A percentile compares a stretch with the other conserved stretches of the same genome.
Evolutionary conservation across 2,797 vertebrate species (phyloP).

Genomic region (Chanos chanos): DNA sequence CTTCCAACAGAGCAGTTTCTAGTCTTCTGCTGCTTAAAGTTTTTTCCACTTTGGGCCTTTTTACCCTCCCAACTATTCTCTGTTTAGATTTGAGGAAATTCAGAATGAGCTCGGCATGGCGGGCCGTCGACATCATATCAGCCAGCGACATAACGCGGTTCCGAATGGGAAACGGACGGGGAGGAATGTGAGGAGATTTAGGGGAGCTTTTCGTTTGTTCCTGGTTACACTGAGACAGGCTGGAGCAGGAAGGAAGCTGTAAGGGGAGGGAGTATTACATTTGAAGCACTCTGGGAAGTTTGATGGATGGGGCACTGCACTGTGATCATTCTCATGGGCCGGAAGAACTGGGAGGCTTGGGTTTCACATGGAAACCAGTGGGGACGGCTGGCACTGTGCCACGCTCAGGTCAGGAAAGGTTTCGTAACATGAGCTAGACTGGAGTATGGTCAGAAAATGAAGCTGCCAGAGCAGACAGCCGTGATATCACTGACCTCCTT

Average conservation of each 20-base stretch:
- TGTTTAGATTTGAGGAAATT: background rate
- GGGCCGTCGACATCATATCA: slow-evolving; percentile 39
- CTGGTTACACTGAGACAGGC: slow-evolving; percentile 59
- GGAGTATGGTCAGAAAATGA: background rate
- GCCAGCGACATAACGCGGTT: slow-evolving; percentile 8
- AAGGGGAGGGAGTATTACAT: slow-evolving; percentile 55
- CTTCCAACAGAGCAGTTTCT: too few relatives aligned
- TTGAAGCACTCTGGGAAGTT: slow-evolving; percentile 43
- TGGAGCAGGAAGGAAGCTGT: slow-evolving; percentile 60
- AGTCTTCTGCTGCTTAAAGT: too few relatives aligned
- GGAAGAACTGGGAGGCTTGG: slow-evolving; percentile 11
- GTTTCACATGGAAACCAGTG: slow-evolving; percentile 11
- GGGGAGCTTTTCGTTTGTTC: slow-evolving; percentile 40
- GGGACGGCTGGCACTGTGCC: slow-evolving; percentile 6
- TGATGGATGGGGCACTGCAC: slow-evolving; percentile 31
- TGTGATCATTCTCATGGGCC: slow-evolving; percentile 32
- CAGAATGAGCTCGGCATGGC: background rate
- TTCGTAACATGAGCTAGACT: slow-evolving; percentile 13
- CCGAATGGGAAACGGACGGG: slow-evolving; percentile 21
- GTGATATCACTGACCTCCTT: too few relatives aligned
- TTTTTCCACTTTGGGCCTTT: too few relatives aligned
- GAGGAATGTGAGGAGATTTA: slow-evolving; percentile 35
- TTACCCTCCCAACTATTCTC: too few relatives aligned
- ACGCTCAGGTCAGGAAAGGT: background rate
- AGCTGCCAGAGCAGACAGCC: too few relatives aligned